A percentile compares a stretch with the other conserved stretches of the same genome.
These are phyloP conservation scores for Grapholita molesta DNA, from an alignment of 1,140 invertebrate genomes.

Conservation along the genomic window DNA sequence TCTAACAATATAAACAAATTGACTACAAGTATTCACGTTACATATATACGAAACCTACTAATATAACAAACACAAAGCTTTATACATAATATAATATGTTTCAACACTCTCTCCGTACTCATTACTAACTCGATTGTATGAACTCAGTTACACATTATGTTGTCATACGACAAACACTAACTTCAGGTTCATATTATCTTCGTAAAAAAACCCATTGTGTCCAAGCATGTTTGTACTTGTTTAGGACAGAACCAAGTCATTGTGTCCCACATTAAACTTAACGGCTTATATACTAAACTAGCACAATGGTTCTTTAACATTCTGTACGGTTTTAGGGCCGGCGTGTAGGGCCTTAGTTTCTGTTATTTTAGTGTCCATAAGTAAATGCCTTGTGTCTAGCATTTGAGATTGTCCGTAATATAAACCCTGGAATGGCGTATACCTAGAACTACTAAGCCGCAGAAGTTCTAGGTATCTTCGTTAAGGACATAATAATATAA, in stretches of 20 bases:
- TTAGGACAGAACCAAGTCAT: constrained; percentile 9
- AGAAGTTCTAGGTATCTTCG: too few species aligned
- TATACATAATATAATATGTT: too few species aligned
- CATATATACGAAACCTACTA: too few species aligned
- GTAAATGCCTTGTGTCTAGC: background rate
- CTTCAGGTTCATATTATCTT: background rate
- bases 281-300: background rate
- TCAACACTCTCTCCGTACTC: too few species aligned
- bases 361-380: background rate
- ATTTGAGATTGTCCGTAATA: background rate
- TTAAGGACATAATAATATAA: too few species aligned
- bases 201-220: constrained; percentile 1
- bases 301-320: background rate
- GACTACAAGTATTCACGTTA: too few species aligned
- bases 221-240: background rate
- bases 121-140: too few species aligned
- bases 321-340: background rate
- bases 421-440: background rate
- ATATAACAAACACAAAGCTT: too few species aligned
- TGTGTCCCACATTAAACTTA: constrained; percentile 7
- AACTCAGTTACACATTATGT: background rate
- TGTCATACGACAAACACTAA: background rate
- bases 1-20: too few species aligned
- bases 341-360: background rate
- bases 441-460: too few species aligned